These are phyloP conservation scores for Eristalinus aeneus DNA, from an alignment of 2,888 invertebrate species.

Conservation along the genomic window DNA sequence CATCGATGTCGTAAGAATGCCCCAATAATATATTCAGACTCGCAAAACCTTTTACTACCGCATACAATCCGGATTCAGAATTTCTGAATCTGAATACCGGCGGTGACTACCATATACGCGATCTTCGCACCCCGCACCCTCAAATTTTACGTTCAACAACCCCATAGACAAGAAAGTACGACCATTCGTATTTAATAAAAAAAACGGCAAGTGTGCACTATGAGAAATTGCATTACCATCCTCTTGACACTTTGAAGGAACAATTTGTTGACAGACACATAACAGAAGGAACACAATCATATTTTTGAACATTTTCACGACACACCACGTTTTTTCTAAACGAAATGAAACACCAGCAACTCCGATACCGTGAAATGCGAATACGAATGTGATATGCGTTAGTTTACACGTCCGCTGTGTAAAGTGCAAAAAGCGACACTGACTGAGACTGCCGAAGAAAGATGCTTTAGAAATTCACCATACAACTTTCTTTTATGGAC, in stretches of 20 bases:
- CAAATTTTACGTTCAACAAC: no score
- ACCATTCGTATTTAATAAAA: not conserved
- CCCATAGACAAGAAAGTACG: no score
- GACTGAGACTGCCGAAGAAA: not conserved
- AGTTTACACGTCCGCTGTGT: slow-evolving; percentile 35
- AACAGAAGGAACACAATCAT: not conserved
- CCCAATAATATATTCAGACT: no score
- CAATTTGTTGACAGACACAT: not conserved
- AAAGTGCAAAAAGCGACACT: slow-evolving; percentile 40
- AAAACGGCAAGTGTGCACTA: no score
- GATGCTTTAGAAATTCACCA: slow-evolving; percentile 30
- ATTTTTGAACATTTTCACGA: not conserved
- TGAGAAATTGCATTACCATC: slow-evolving; percentile 28
- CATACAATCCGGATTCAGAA: no score
- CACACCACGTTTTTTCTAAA: not conserved
- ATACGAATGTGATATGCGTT: not conserved
- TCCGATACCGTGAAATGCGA: not conserved
- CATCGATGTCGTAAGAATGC: no score
- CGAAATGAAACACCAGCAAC: not conserved
- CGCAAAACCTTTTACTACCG: no score
- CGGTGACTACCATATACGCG: no score
- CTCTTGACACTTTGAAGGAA: not conserved
- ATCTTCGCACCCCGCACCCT: no score
- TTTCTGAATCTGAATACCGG: no score
- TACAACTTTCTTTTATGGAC: slow-evolving; percentile 52